Evolutionary conservation across 2,888 invertebrate species (phyloP), one percentile per base, ranked within the genome.

Genomic region (Odontocerum albicorne): DNA sequence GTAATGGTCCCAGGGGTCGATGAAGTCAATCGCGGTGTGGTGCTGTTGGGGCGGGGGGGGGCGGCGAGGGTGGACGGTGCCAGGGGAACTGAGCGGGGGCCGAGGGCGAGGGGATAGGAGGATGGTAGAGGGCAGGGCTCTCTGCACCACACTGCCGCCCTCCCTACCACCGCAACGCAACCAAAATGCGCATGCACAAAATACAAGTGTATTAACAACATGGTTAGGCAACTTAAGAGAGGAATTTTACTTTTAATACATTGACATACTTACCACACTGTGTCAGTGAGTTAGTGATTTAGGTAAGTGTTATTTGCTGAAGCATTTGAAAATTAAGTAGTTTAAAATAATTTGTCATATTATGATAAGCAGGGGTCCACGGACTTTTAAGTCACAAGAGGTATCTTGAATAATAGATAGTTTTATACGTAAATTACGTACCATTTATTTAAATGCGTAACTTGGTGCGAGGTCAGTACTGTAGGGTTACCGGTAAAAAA

Each of bases 1-100:
- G 69, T 86, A 87, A 65, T 82, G 77, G 64, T 87, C 83, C 91
- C 91, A 91, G 50, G 90, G 90, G 77, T 91, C 90, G 72, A 71
- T 66, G 61, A 72, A 69, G 57, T 73, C 67, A 65, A 73, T 70
- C 2, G 65, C 63, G 22, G 20, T 21, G 40, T 55, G 19, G 60
- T 64, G 66, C 72, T 71, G 2, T 65, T 63, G 16, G 36, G 44
- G 32, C 42, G 50, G 72, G 73, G 42, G 71, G 73, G 66, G 77
- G 76, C 76, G 75, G 75, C 27, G 72, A 65, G 75, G 73, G 49
- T 53, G 38, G 55, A 44, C 71, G 74, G 65, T 78, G 77, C 78
- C 77, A 77, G 22, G 73, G 71, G 62, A 77, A 78, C 65, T n/a
- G n/a, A n/a, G n/a, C 35, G 27, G 44, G n/a, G n/a, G 75, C 74